Evolutionary conservation across 1,140 invertebrate species (phyloP).

Genomic region (Pteromalus puparum): DNA sequence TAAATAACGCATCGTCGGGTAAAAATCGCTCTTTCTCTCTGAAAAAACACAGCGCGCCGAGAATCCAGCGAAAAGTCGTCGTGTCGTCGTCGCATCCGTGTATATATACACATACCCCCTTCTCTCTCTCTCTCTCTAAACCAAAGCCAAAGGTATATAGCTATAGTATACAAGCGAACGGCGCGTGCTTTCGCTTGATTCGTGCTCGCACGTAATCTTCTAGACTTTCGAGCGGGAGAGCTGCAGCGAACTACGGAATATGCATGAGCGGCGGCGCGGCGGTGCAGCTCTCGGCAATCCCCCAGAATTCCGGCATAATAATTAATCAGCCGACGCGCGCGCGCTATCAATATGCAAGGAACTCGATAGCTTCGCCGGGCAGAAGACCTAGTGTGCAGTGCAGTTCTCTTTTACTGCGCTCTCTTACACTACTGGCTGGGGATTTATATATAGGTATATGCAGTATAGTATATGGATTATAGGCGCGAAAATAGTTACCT

Average conservation of each 20-base stretch:
- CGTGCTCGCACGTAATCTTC: conserved; percentile 47
- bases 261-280: conserved; percentile 34
- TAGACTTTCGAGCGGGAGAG: conserved; percentile 26
- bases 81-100: background rate
- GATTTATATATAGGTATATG: conserved; percentile 22
- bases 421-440: too few species aligned
- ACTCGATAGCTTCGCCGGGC: conserved; percentile 41
- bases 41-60: background rate
- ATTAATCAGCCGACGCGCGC: conserved; percentile 41
- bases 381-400: conserved; percentile 26
- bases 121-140: too few species aligned
- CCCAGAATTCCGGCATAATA: conserved; percentile 46
- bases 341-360: conserved; percentile 42
- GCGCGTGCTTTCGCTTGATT: conserved; percentile 36
- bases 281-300: conserved; percentile 12
- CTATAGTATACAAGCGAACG: background rate
- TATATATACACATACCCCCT: background rate
- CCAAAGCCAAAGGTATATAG: background rate
- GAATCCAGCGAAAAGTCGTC: background rate
- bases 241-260: conserved; percentile 20
- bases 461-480: background rate
- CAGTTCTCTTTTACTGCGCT: too few species aligned
- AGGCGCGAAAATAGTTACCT: conserved; percentile 3
- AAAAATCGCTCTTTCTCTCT: background rate
- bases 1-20: conserved; percentile 20